These are phyloP conservation scores for Lithobates sylvaticus DNA, from an alignment of 2,797 vertebrate species.

Conservation along the genomic window DNA sequence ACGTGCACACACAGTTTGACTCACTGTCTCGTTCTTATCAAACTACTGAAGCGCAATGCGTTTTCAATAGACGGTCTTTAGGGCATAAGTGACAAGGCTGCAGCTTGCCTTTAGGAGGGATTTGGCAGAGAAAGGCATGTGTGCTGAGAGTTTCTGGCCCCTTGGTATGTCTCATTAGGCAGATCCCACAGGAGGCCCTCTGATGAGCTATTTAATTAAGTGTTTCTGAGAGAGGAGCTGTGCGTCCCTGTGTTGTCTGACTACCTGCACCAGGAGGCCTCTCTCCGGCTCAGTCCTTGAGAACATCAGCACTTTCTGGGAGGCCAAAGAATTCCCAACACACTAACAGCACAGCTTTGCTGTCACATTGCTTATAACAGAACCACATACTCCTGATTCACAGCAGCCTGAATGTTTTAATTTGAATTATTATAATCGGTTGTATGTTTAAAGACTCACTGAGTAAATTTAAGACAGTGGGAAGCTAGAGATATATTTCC, in stretches of 20 bases:
- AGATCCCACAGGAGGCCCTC: slow-evolving; percentile 55
- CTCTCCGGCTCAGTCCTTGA: slow-evolving; percentile 46
- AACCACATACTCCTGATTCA: background rate
- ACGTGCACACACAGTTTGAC: slow-evolving; percentile 21
- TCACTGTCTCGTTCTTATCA: slow-evolving; percentile 6
- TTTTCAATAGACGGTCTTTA: slow-evolving; percentile 35
- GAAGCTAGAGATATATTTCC: no score
- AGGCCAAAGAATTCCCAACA: background rate
- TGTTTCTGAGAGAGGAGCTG: slow-evolving; percentile 53
- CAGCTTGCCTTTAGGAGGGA: slow-evolving; percentile 35
- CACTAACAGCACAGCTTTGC: slow-evolving; percentile 12
- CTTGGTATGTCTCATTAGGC: slow-evolving; percentile 60
- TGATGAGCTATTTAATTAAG: slow-evolving; percentile 60
- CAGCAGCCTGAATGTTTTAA: background rate
- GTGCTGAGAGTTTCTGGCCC: slow-evolving; percentile 51
- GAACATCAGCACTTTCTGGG: slow-evolving; percentile 29
- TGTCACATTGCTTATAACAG: slow-evolving; percentile 7
- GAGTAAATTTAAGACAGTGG: background rate
- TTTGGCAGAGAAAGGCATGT: slow-evolving; percentile 46
- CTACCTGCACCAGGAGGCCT: slow-evolving; percentile 42
- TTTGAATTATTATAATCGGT: no score
- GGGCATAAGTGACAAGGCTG: slow-evolving; percentile 24
- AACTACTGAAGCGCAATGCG: slow-evolving; percentile 11
- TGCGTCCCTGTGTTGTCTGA: slow-evolving; percentile 38
- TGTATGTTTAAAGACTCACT: background rate